Evolutionary conservation across 2,797 vertebrate species (phyloP).

Genomic region (Tenualosa ilisha): DNA sequence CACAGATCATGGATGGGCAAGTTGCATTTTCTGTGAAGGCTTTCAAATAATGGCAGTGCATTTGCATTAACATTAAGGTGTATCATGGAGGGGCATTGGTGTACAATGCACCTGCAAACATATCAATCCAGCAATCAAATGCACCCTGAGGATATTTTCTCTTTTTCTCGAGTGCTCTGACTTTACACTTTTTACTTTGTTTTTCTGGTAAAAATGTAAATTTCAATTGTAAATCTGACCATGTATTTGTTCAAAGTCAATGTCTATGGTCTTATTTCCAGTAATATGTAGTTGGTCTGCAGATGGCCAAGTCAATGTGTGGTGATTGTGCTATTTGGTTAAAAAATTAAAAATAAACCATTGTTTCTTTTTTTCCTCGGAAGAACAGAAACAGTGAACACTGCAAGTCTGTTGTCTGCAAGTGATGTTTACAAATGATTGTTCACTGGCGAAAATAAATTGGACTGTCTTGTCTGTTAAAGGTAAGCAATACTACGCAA

Average conservation of each 20-base stretch:
- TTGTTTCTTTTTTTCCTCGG: conserved; percentile 77
- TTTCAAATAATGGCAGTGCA: not conserved
- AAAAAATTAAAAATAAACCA: conserved; percentile 88
- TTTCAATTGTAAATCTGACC: conserved; percentile 77
- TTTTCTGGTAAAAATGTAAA: conserved; percentile 80
- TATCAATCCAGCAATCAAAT: conserved; percentile 66
- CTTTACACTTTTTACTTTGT: conserved; percentile 65
- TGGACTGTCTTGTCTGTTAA: not conserved
- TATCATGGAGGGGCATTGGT: not conserved
- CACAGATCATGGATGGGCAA: not conserved
- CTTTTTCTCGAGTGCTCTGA: conserved; percentile 59
- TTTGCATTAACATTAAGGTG: not conserved
- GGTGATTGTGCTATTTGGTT: conserved; percentile 86
- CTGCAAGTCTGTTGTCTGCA: not conserved
- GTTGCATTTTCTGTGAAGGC: not conserved
- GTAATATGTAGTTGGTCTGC: conserved; percentile 85
- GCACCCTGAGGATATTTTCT: conserved; percentile 29
- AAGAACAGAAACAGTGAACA: conserved; percentile 7
- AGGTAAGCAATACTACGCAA: too few relatives aligned
- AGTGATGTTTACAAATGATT: conserved; percentile 37
- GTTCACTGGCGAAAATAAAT: not conserved
- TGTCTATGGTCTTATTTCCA: conserved; percentile 84
- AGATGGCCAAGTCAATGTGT: conserved; percentile 89
- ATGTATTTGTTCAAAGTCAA: conserved; percentile 86
- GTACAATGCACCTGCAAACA: conserved; percentile 50